Percentiles rank a stretch among this genome's conserved stretches.
Conservation (phyloP, 2,888 invertebrate species). For the Eupithecia exiguata region DNA sequence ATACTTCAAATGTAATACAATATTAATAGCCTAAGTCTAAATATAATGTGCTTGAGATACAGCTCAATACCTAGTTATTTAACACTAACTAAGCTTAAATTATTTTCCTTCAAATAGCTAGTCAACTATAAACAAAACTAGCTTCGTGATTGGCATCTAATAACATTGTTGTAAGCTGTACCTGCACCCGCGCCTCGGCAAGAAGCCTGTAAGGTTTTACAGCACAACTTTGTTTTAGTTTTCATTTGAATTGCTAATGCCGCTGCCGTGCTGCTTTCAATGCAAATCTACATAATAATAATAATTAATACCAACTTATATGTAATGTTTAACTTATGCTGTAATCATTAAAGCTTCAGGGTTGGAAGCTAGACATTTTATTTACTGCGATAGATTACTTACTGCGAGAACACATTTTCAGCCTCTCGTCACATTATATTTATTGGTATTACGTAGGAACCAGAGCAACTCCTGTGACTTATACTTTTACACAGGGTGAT, state of each 20-base stretch:
- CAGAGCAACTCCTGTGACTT: background rate
- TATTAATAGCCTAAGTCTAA: too few species aligned
- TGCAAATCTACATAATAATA: background rate
- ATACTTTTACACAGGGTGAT: background rate
- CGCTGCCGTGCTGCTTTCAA: background rate
- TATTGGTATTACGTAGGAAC: background rate
- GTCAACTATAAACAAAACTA: too few species aligned
- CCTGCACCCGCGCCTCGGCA: background rate
- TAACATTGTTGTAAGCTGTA: background rate
- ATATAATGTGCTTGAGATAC: too few species aligned
- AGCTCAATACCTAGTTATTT: too few species aligned
- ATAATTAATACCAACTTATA: constrained; percentile 1
- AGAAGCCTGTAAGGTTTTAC: background rate
- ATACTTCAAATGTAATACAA: too few species aligned
- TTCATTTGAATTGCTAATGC: constrained; percentile 1
- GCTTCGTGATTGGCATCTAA: too few species aligned
- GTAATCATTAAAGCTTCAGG: background rate
- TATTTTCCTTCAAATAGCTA: too few species aligned
- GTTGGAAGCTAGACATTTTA: background rate
- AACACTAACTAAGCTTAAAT: too few species aligned
- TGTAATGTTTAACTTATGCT: background rate
- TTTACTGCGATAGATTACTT: too few species aligned
- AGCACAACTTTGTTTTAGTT: constrained; percentile 1
- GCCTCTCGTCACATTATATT: background rate
- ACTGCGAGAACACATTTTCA: background rate